Evolutionary conservation across 2,888 invertebrate species (phyloP), one percentile per base, ranked within the genome.

Genomic region (Drosophila dives): DNA sequence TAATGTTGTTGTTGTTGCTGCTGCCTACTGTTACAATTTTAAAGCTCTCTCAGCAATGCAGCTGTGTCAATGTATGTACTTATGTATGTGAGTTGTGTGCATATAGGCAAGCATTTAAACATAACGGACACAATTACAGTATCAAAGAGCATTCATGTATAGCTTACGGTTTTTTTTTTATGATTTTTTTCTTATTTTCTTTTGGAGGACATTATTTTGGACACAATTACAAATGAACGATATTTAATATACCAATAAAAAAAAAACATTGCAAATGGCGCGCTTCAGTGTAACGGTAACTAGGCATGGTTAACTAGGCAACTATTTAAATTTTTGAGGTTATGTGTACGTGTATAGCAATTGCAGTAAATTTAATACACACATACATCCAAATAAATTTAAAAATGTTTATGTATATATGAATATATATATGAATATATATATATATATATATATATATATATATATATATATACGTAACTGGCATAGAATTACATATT

Each of bases 111-210:
- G 86, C 83, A 81, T 78, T 83, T 80, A 86, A 89, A 90, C 87
- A 83, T 86, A 86, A 90, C 86, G 90, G 86, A 63, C 72, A 76
- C 89, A 90, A 90, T 90, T 86, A 86, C 89, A 74, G 86, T 83
- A 82, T 77, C 77, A 67, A 86, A 78, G 81, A 80, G 75, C 74
- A 79, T 62, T 69, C 68, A 73, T 66, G 77, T 71, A 80, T 86
- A 86, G 82, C 89, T 89, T 82, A 74, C 77, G 59, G 66, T 42
- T 76, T 83, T 85, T 77, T 49, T 62, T 67, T 62, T 12, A 45
- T 45, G 15, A 72, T 83, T 85, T 77, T 51, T 56, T 63, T 64
- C 17, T 26, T 53, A 26, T 70, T 68, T 72, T 67, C 40, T 70
- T 59, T 61, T n/a, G n/a, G n/a, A n/a, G n/a, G n/a, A n/a, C n/a